These are phyloP conservation scores for Cheirogaleus major DNA, from an alignment of 2,797 vertebrate species.

Conservation along the genomic window DNA sequence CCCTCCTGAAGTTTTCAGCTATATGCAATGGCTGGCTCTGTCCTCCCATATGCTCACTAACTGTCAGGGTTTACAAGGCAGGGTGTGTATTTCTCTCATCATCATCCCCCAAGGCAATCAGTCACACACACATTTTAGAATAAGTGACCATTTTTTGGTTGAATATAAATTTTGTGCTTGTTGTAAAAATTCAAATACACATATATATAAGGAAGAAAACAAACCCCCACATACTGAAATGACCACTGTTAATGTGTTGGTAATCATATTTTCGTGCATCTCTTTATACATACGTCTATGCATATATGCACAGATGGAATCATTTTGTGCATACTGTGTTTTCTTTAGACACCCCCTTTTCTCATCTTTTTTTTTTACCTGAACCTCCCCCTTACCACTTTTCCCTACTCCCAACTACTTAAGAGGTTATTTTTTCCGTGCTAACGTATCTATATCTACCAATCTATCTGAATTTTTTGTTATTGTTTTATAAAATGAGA, in stretches of 20 bases:
- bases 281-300: not conserved
- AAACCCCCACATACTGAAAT: not conserved
- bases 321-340: not conserved
- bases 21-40: not conserved
- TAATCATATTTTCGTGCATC: not conserved
- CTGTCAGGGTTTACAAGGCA: not conserved
- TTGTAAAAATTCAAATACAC: slow-evolving; percentile 22
- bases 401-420: not conserved
- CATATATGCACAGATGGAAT: not conserved
- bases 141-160: not conserved
- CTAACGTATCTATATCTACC: not conserved
- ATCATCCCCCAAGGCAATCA: not conserved
- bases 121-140: not conserved
- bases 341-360: not conserved
- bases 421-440: not conserved
- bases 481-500: not conserved
- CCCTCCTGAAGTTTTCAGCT: not conserved
- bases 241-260: not conserved
- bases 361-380: not conserved
- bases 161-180: not conserved
- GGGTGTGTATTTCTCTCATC: not conserved
- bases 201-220: not conserved
- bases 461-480: not conserved
- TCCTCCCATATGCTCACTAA: not conserved
- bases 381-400: not conserved